These are phyloP conservation scores for Morpho achilles DNA, from an alignment of 2,888 invertebrate genomes.

Conservation along the genomic window DNA sequence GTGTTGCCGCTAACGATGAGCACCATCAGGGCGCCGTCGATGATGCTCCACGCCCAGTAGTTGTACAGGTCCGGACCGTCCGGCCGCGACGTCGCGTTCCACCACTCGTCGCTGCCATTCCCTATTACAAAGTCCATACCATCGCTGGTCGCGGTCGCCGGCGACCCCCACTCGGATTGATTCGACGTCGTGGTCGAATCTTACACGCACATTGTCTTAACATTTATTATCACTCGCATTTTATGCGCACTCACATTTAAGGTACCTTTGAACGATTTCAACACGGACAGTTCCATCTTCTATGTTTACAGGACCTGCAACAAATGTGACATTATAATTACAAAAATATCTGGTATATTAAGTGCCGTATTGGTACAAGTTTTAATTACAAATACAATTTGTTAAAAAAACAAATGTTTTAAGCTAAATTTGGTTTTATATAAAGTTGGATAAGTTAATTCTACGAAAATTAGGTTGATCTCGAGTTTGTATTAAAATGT, in stretches of 20 bases:
- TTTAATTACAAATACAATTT: too few species aligned
- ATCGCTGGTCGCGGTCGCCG: conserved; percentile 73
- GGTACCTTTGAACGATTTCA: conserved; percentile 37
- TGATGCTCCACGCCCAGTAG: conserved; percentile 81
- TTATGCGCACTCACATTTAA: conserved; percentile 38
- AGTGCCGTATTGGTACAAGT: too few species aligned
- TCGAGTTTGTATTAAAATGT: too few species aligned
- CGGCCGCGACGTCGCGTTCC: conserved; percentile 55
- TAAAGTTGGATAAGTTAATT: too few species aligned
- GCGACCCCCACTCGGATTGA: conserved; percentile 62
- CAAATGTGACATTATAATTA: not conserved
- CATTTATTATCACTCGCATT: conserved; percentile 50
- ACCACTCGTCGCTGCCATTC: conserved; percentile 58
- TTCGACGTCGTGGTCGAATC: conserved; percentile 68
- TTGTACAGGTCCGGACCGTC: conserved; percentile 56
- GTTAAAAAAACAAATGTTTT: too few species aligned
- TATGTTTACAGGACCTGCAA: conserved; percentile 14
- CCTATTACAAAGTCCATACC: conserved; percentile 71
- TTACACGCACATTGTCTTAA: conserved; percentile 58
- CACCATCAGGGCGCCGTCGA: conserved; percentile 82
- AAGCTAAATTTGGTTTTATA: too few species aligned
- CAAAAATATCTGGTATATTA: not conserved
- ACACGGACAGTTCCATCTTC: conserved; percentile 26
- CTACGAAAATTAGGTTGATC: too few species aligned
- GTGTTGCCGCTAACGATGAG: conserved; percentile 86